These are phyloP conservation scores for Cryptotis parvus DNA, from an alignment of 2,113 vertebrate species.

Conservation along the genomic window DNA sequence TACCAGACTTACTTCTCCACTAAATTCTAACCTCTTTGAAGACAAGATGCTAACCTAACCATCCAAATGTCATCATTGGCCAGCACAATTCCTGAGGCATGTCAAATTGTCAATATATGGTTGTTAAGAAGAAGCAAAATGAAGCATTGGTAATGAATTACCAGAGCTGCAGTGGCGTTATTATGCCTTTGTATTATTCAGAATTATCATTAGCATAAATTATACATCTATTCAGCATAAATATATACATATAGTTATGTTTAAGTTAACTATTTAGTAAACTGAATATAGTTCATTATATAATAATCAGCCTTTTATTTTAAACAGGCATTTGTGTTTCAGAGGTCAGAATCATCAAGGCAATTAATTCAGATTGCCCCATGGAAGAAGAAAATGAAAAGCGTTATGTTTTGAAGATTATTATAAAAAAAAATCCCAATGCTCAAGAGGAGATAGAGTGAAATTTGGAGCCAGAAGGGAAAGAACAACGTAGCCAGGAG, in stretches of 20 bases:
- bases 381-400: slow-evolving; percentile 51
- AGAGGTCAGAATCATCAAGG: slow-evolving; percentile 62
- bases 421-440: slow-evolving; percentile 39
- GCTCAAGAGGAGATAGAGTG: not conserved
- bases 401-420: slow-evolving; percentile 37
- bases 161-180: slow-evolving; percentile 63
- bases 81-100: not conserved
- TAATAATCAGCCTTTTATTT: slow-evolving; percentile 79
- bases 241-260: slow-evolving; percentile 79
- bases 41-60: not conserved
- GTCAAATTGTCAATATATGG: slow-evolving; percentile 29
- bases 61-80: not conserved
- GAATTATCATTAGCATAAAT: slow-evolving; percentile 84
- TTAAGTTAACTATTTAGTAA: slow-evolving; percentile 82
- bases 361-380: slow-evolving; percentile 63
- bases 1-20: not conserved
- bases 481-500: not conserved
- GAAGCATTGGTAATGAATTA: slow-evolving; percentile 64
- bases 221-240: slow-evolving; percentile 81
- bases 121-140: slow-evolving; percentile 44
- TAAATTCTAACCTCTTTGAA: slow-evolving; percentile 29
- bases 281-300: slow-evolving; percentile 80
- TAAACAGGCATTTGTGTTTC: slow-evolving; percentile 73
- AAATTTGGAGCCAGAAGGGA: slow-evolving; percentile 22
- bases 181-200: slow-evolving; percentile 80